These are phyloP conservation scores for Gallinago jamesoni DNA, from an alignment of 2,113 vertebrate genomes.

Conservation along the genomic window DNA sequence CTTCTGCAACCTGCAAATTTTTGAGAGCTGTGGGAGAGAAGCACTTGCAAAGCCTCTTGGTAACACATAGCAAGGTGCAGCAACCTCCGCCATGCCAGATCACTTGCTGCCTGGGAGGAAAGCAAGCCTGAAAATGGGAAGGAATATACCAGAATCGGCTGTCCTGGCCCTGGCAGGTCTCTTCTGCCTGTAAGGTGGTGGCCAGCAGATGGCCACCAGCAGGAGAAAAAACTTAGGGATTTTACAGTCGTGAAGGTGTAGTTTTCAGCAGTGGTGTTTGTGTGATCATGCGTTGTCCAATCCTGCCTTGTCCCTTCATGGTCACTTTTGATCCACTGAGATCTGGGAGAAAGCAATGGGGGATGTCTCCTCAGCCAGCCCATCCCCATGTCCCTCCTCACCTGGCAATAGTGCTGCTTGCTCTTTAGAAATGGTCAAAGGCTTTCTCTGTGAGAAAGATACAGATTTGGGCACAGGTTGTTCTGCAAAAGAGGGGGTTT, in stretches of 20 bases:
- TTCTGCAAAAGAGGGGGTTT: not conserved
- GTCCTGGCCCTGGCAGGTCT: not conserved
- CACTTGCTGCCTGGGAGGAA: not conserved
- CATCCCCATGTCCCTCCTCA: not conserved
- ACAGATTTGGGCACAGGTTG: not conserved
- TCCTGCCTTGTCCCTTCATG: not conserved
- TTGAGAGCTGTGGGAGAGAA: not conserved
- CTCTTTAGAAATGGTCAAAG: not conserved
- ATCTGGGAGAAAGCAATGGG: no score
- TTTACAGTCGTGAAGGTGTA: not conserved
- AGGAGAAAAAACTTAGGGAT: not conserved
- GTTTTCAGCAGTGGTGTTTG: not conserved
- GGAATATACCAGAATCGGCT: not conserved
- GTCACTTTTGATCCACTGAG: not conserved
- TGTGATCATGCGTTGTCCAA: not conserved
- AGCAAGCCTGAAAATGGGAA: not conserved
- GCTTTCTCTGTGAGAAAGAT: not conserved
- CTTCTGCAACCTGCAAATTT: not conserved
- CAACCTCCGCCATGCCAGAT: not conserved
- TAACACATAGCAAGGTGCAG: not conserved
- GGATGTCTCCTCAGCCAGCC: not conserved
- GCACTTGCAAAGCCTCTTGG: not conserved
- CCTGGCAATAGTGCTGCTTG: not conserved
- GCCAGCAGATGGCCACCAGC: not conserved
- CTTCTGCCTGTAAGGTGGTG: not conserved